phyloP scores from a whole-genome alignment of 2,888 invertebrate genomes.

The Xanthorhoe spadicearia region DNA sequence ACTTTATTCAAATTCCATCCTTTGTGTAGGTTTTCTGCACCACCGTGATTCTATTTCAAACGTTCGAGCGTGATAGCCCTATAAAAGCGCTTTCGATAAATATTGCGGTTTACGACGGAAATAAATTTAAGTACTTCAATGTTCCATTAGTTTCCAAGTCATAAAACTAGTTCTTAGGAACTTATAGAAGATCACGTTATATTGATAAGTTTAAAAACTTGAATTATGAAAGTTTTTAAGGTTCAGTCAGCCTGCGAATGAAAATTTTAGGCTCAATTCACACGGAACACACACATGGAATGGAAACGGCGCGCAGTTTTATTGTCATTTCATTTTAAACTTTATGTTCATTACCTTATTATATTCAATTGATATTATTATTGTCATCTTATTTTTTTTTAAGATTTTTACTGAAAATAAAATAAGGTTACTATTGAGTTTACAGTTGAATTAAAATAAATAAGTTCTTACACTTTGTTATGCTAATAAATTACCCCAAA shows the following conservation, averaged over 20 bases:
- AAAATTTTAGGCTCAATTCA: too few relatives aligned
- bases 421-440: too few relatives aligned
- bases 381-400: too few relatives aligned
- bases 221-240: background rate
- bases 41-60: background rate
- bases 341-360: too few relatives aligned
- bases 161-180: slow-evolving; percentile 19
- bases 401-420: too few relatives aligned
- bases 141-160: slow-evolving; percentile 31
- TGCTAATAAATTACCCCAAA: too few relatives aligned
- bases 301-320: too few relatives aligned
- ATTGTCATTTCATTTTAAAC: too few relatives aligned
- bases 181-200: background rate
- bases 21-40: background rate
- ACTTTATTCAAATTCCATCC: background rate
- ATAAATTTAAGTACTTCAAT: slow-evolving; percentile 37
- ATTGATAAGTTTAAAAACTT: slow-evolving; percentile 7
- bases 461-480: too few relatives aligned
- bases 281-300: too few relatives aligned
- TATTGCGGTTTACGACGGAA: slow-evolving; percentile 44
- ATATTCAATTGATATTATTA: too few relatives aligned
- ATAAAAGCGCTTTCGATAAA: slow-evolving; percentile 49
- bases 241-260: background rate
- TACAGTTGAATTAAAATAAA: too few relatives aligned
- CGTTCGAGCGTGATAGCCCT: slow-evolving; percentile 38